Evolutionary conservation across 2,113 vertebrate genomes (phyloP), one percentile per base, ranked within the genome.

Genomic region (Phrynosoma blainvillii): DNA sequence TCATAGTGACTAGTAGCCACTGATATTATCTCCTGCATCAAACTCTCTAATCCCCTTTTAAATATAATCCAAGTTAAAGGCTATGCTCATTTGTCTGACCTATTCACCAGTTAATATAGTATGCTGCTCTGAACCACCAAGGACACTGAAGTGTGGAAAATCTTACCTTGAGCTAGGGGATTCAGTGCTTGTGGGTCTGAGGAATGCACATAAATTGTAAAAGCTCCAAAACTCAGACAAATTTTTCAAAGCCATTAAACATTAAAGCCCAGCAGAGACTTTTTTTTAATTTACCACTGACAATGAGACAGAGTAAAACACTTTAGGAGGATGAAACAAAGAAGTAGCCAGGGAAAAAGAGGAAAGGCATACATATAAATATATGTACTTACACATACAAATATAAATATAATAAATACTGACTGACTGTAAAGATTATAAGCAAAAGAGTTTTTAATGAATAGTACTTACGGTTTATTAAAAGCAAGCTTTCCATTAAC

Each of bases 351-450:
- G 70, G 86, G 88, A 65, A 5, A 77, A n/a, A 71, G 5, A 14
- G 47, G 27, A 90, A 84, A 18, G 52, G 18, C 25, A 92, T 79
- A 83, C 40, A 27, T 71, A 52, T 21, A 47, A 42, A 83, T 32
- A 75, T 32, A 75, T 32, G 4, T 32, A 36, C 3, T 36, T 32
- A 75, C 32, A 75, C 73, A 75, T 32, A 68, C 65, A 82, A 25
- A 83, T 88, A 40, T 30, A 83, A 68, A n/a, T 21, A 80, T 54
- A 85, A 52, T 77, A 32, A 83, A 84, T 93, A 92, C 5, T 89
- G 91, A 90, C 86, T 93, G 89, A 93, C 91, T 91, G 91, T 86
- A 25, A 85, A 85, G 90, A 75, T 42, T 54, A 89, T 23, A 0
- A 66, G 23, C 54, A 36, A 73, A 78, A 86, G 21, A 82, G 2